phyloP scores from a whole-genome alignment of 2,888 invertebrate genomes.

The Lycocerus yunnanus region DNA sequence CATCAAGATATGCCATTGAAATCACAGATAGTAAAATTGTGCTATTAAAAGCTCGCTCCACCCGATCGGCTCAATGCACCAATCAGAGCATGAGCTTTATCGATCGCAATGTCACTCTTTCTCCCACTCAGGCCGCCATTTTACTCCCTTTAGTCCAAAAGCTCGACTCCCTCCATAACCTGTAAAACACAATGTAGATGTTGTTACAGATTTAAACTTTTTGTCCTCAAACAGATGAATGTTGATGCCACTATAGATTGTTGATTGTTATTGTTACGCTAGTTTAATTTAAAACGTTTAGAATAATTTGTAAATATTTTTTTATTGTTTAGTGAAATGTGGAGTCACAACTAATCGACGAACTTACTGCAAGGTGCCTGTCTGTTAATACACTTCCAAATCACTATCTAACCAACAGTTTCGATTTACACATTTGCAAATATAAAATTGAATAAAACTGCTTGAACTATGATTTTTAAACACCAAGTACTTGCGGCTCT shows the following conservation, averaged over 20 bases:
- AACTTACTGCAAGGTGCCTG: too few species aligned
- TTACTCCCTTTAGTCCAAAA: constrained; percentile 46
- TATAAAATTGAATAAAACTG: neutral
- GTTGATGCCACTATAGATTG: constrained; percentile 29
- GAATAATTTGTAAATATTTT: neutral
- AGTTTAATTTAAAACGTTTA: neutral
- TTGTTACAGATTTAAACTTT: constrained; percentile 40
- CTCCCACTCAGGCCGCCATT: constrained; percentile 53
- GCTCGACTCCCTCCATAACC: constrained; percentile 29
- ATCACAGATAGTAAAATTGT: constrained; percentile 52
- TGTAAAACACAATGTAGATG: constrained; percentile 42
- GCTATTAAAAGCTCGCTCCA: constrained; percentile 46
- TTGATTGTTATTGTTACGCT: constrained; percentile 7
- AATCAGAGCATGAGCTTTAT: constrained; percentile 54
- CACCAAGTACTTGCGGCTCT: too few species aligned
- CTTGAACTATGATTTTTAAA: neutral
- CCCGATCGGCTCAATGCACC: constrained; percentile 48
- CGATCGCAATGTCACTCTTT: constrained; percentile 56
- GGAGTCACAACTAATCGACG: neutral
- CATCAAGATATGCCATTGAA: constrained; percentile 41
- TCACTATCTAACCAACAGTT: neutral
- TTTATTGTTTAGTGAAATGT: neutral
- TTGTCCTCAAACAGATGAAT: constrained; percentile 34
- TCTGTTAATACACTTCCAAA: neutral
- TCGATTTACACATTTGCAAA: neutral